Evolutionary conservation across 2,113 vertebrate species (phyloP).

Genomic region (Anguilla japonica): DNA sequence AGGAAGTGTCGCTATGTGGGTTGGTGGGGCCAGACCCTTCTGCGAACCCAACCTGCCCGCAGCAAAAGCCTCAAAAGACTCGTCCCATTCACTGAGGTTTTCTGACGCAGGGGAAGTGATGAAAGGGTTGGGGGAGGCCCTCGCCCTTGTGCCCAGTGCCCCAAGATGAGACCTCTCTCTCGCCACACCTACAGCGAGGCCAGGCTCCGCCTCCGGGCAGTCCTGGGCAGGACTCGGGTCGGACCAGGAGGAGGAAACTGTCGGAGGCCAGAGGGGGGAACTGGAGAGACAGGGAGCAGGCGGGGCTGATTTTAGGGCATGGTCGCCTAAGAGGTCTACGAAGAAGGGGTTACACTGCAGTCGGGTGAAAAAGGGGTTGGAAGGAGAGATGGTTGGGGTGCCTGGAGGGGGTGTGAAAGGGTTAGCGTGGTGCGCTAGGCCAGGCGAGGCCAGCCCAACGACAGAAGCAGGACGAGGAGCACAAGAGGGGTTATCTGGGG

Average conservation of each 20-base stretch:
- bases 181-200: constrained; percentile 14
- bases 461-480: constrained; percentile 49
- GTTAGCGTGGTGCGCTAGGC: constrained; percentile 63
- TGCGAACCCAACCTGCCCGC: constrained; percentile 74
- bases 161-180: constrained; percentile 37
- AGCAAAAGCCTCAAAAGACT: constrained; percentile 81
- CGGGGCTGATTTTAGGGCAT: constrained; percentile 76
- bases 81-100: constrained; percentile 70
- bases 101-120: constrained; percentile 34
- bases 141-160: constrained; percentile 33
- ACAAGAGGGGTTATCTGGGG: constrained; percentile 46
- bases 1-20: constrained; percentile 16
- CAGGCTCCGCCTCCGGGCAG: constrained; percentile 35
- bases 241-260: constrained; percentile 62
- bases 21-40: constrained; percentile 32
- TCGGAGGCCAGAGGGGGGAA: constrained; percentile 66
- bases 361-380: constrained; percentile 84
- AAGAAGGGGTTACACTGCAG: constrained; percentile 86
- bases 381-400: constrained; percentile 64
- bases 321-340: constrained; percentile 75
- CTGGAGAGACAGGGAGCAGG: constrained; percentile 89
- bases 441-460: constrained; percentile 44
- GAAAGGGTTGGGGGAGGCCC: constrained; percentile 43
- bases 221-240: constrained; percentile 54
- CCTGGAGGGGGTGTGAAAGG: constrained; percentile 61